A percentile compares a stretch with the other conserved stretches of the same genome.
These are phyloP conservation scores for Ctenicera cuprea DNA, from an alignment of 2,888 invertebrate genomes.

Conservation along the genomic window DNA sequence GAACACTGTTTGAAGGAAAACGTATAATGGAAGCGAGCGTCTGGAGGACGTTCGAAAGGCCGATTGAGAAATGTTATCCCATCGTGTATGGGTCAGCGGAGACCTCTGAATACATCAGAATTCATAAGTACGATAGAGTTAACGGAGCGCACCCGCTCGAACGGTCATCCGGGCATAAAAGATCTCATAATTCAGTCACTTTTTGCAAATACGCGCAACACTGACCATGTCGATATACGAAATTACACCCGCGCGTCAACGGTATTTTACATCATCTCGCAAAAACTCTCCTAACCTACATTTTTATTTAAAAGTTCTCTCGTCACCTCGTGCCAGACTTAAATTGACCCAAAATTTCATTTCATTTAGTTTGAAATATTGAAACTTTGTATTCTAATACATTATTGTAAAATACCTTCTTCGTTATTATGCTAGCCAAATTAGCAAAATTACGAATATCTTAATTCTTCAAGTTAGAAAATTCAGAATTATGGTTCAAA, in stretches of 20 bases:
- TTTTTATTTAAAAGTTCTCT: too few species aligned
- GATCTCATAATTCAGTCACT: conserved; percentile 41
- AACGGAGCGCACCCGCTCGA: conserved; percentile 51
- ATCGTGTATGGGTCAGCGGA: conserved; percentile 57
- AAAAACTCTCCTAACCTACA: neutral
- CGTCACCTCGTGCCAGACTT: too few species aligned
- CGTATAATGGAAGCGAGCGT: conserved; percentile 57
- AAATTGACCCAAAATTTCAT: too few species aligned
- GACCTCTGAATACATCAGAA: conserved; percentile 61
- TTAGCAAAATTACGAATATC: too few species aligned
- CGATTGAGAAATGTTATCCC: conserved; percentile 58
- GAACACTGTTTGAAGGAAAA: conserved; percentile 61
- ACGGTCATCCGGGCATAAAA: conserved; percentile 49
- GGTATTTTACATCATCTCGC: neutral
- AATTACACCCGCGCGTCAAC: neutral
- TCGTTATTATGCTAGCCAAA: too few species aligned
- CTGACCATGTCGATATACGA: conserved; percentile 20
- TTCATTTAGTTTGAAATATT: too few species aligned
- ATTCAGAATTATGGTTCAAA: too few species aligned
- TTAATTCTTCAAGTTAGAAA: too few species aligned
- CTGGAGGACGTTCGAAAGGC: conserved; percentile 52
- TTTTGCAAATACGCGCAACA: conserved; percentile 38
- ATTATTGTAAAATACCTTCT: too few species aligned
- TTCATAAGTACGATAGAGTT: conserved; percentile 56
- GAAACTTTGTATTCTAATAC: too few species aligned